phyloP scores from a whole-genome alignment of 1,140 invertebrate species.

The Drosophila dunni region DNA sequence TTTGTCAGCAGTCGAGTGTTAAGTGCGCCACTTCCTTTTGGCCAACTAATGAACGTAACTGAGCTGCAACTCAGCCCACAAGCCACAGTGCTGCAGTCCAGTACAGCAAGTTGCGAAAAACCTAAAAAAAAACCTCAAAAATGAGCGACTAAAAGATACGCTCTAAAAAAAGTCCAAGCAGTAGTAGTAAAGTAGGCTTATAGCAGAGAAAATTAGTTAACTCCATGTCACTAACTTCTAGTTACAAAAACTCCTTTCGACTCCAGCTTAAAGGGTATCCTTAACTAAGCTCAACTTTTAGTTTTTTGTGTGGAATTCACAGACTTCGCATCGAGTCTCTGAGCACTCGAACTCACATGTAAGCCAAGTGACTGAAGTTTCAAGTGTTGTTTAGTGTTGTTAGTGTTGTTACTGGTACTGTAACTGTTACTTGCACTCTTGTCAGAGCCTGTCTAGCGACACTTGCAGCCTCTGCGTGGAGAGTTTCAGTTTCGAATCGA shows the following conservation, averaged over 20 bases:
- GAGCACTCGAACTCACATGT: constrained; percentile 32
- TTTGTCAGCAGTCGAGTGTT: constrained; percentile 27
- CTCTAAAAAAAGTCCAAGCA: not conserved
- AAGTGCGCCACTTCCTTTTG: constrained; percentile 37
- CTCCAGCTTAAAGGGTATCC: constrained; percentile 9
- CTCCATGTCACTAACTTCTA: too few species aligned
- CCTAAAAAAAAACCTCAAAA: constrained; percentile 18
- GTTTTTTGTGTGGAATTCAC: constrained; percentile 9
- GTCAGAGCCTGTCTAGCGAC: constrained; percentile 39
- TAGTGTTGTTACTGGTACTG: constrained; percentile 18
- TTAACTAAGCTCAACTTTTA: not conserved
- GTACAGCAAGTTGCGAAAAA: constrained; percentile 51
- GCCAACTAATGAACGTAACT: constrained; percentile 40
- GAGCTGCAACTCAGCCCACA: constrained; percentile 10
- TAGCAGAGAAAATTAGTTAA: too few species aligned
- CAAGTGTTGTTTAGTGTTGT: constrained; percentile 60
- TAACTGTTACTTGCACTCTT: not conserved
- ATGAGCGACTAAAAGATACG: not conserved
- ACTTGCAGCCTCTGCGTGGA: constrained; percentile 22
- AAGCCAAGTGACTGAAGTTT: constrained; percentile 63
- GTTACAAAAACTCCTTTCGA: not conserved
- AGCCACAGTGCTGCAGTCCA: not conserved
- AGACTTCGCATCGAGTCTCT: constrained; percentile 20
- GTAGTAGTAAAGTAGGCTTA: too few species aligned
- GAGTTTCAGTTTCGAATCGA: constrained; percentile 54